phyloP scores from a whole-genome alignment of 2,113 vertebrate genomes.

The Cottus gobio region DNA sequence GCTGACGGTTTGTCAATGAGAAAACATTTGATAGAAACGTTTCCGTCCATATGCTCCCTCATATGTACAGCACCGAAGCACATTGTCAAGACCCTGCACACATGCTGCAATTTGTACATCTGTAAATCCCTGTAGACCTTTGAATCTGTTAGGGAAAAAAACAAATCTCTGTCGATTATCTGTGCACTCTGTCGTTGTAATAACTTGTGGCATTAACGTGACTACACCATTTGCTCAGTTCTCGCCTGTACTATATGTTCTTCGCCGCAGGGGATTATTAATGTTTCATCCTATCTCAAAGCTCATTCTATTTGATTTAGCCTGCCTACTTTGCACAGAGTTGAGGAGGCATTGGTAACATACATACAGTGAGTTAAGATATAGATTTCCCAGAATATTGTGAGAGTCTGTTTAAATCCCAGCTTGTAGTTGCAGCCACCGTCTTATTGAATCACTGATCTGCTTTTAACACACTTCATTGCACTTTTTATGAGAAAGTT shows the following conservation, averaged over 20 bases:
- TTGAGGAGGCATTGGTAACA: neutral
- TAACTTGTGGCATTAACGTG: conserved; percentile 9
- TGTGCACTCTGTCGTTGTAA: neutral
- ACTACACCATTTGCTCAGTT: neutral
- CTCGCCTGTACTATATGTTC: neutral
- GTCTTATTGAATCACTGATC: neutral
- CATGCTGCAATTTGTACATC: neutral
- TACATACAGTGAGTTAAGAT: neutral
- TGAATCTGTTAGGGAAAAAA: conserved; percentile 11
- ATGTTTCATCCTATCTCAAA: conserved; percentile 30
- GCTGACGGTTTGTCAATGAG: neutral
- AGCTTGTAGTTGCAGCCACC: neutral
- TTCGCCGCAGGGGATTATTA: conserved; percentile 19
- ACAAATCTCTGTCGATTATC: conserved; percentile 8
- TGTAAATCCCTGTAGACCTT: neutral
- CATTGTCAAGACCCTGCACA: neutral
- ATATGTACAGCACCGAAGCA: neutral
- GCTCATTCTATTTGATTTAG: conserved; percentile 25
- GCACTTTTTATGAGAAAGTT: neutral
- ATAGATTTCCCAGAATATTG: neutral
- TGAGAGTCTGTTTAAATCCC: neutral
- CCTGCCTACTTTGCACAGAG: conserved; percentile 1
- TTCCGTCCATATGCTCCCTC: conserved; percentile 12
- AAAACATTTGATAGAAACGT: conserved; percentile 17
- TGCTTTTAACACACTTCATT: neutral